Base-by-base conservation (phyloP, 53 echinoderm and acorn worm species). In the Pentamera pediparva region DNA sequence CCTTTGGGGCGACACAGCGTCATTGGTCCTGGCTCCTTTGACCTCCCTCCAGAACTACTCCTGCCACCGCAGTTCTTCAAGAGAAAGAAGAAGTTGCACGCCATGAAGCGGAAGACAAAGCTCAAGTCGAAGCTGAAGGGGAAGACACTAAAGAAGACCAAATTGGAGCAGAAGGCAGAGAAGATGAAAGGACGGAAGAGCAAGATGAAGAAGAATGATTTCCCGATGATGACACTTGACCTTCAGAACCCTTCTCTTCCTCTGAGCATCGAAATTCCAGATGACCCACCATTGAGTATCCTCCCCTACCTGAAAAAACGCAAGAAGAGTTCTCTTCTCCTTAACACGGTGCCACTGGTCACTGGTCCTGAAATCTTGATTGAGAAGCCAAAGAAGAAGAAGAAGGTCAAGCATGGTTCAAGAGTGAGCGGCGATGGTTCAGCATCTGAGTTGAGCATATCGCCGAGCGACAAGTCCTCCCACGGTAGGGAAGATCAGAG, bases 191-290 rank as follows among this genome's bases (percentile, higher is more conserved):
- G 52, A 9, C 35, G 55, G 19, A 72, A 72, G 53, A 54, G 52
- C 20, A 72, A 72, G 53, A 34, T 72, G n/a, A 72, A 72, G 54
- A 72, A 26, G 73, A 72, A 72, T 10, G 52, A 6, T 9, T 21
- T 54, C 7, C 30, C 32, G 19, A 33, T 54, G 21, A 53, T 72
- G 30, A 72, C 73, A 9, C 35, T 72, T 6, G 73, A 72, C 38
- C 53, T 54, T 12, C 52, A 51, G 22, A 72, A 72, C 37, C 73
- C 73, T 20, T 72, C 73, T 36, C 73, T 72, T 51, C 73, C 73
- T 53, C 37, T 72, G 34, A 72, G 73, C 49, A 72, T 72, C 38
- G 73, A 72, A 54, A 72, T 72, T 53, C 73, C 73, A 51, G 73
- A 72, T 35, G 73, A 72, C 37, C 73, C 73, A 72, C 73, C 73